Evolutionary conservation across 2,797 vertebrate genomes (phyloP).

Genomic region (Rhinatrema bivittatum): DNA sequence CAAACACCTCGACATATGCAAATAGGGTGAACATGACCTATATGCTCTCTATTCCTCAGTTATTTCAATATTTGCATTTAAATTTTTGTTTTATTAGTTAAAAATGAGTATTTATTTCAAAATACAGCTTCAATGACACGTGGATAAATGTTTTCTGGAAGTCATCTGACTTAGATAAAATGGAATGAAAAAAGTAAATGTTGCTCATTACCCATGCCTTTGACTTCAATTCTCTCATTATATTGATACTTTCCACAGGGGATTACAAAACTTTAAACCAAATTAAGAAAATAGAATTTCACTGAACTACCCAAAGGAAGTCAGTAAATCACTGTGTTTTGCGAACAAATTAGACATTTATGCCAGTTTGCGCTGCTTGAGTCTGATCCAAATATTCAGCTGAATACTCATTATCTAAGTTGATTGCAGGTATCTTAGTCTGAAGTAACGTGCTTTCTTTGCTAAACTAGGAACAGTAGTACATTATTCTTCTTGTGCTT

Average conservation of each 20-base stretch:
- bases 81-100: background rate
- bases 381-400: no score
- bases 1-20: conserved; percentile 14
- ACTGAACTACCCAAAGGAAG: no score
- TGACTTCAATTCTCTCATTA: conserved; percentile 6
- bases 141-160: background rate
- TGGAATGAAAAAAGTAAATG: background rate
- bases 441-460: no score
- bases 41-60: conserved; percentile 4
- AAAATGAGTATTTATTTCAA: background rate
- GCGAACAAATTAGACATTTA: no score
- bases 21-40: conserved; percentile 14
- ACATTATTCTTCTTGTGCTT: no score
- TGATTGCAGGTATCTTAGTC: no score
- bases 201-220: conserved; percentile 1
- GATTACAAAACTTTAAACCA: conserved; percentile 3
- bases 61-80: background rate
- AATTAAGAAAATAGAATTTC: no score
- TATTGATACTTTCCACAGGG: background rate
- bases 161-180: conserved; percentile 8
- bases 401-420: no score
- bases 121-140: conserved; percentile 6
- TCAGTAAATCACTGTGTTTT: no score
- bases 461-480: no score
- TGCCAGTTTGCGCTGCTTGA: no score